Percentiles rank a stretch among this genome's conserved stretches.
Conservation (phyloP, 2,797 vertebrate genomes). For the Sphaeramia orbicularis region DNA sequence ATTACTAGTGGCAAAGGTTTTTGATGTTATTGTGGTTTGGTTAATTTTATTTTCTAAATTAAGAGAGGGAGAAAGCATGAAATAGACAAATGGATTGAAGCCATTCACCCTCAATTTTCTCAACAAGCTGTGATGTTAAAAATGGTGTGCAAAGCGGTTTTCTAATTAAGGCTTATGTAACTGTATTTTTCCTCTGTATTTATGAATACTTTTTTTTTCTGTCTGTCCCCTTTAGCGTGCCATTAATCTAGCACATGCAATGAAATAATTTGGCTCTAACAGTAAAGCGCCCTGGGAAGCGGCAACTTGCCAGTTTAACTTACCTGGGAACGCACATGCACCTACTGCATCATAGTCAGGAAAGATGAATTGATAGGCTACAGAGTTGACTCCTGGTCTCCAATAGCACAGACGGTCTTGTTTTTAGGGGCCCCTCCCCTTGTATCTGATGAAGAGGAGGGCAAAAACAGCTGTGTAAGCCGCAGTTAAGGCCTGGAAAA, state of each 20-base stretch:
- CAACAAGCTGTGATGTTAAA: constrained; percentile 54
- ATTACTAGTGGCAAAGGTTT: constrained; percentile 25
- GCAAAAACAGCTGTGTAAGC: constrained; percentile 78
- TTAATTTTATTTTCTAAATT: constrained; percentile 60
- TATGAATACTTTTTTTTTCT: constrained; percentile 31
- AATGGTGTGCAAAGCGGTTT: constrained; percentile 39
- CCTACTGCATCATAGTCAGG: constrained; percentile 24
- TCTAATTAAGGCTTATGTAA: constrained; percentile 41
- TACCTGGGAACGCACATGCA: constrained; percentile 21
- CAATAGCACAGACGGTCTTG: constrained; percentile 18
- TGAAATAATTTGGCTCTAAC: constrained; percentile 35
- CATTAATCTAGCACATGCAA: constrained; percentile 49
- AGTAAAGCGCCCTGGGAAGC: not conserved
- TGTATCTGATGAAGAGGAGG: constrained; percentile 72
- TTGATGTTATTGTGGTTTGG: constrained; percentile 33
- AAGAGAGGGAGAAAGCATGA: constrained; percentile 24
- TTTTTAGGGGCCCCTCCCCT: constrained; percentile 45
- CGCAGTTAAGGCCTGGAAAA: constrained; percentile 68
- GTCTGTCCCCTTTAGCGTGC: constrained; percentile 18
- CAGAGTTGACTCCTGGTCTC: constrained; percentile 40
- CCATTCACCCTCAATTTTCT: constrained; percentile 45
- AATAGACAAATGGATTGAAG: constrained; percentile 28
- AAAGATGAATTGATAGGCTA: constrained; percentile 45
- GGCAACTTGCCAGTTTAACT: constrained; percentile 30
- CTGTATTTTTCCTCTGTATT: constrained; percentile 33